Evolutionary conservation across 2,113 vertebrate species (phyloP).

Genomic region (Phoxinus phoxinus): DNA sequence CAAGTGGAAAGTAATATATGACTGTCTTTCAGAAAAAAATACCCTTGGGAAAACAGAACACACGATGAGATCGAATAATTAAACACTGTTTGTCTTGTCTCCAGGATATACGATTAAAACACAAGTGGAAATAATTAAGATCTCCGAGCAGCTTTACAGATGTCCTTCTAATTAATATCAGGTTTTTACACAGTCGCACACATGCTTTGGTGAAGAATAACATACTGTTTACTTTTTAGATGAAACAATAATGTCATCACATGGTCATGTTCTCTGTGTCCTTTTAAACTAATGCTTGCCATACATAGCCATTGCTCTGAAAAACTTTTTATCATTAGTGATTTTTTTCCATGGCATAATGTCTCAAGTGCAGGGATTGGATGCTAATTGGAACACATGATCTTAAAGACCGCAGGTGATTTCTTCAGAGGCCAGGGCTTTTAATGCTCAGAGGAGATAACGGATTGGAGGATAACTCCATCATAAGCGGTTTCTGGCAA

Average conservation of each 20-base stretch:
- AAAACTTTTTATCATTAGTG: constrained; percentile 7
- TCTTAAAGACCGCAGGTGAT: not conserved
- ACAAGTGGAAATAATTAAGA: constrained; percentile 44
- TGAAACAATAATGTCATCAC: not conserved
- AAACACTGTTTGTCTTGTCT: constrained; percentile 32
- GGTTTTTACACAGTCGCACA: constrained; percentile 7
- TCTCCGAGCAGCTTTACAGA: constrained; percentile 34
- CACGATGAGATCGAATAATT: constrained; percentile 17
- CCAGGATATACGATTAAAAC: constrained; percentile 23
- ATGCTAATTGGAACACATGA: constrained; percentile 5
- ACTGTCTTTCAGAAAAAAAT: constrained; percentile 14
- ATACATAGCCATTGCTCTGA: not conserved
- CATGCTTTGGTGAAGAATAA: not conserved
- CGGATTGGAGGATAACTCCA: not conserved
- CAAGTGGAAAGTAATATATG: constrained; percentile 1
- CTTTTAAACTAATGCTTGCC: not conserved
- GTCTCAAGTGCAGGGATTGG: not conserved
- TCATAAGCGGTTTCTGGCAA: not conserved
- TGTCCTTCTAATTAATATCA: constrained; percentile 43
- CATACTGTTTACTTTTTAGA: not conserved
- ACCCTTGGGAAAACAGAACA: not conserved
- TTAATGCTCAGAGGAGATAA: not conserved
- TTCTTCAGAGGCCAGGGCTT: not conserved
- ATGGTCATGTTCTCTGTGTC: constrained; percentile 2
- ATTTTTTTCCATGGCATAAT: not conserved